Evolutionary conservation across 2,797 vertebrate genomes (phyloP), one percentile per base, ranked within the genome.

Genomic region (Brachyalestes nurse): DNA sequence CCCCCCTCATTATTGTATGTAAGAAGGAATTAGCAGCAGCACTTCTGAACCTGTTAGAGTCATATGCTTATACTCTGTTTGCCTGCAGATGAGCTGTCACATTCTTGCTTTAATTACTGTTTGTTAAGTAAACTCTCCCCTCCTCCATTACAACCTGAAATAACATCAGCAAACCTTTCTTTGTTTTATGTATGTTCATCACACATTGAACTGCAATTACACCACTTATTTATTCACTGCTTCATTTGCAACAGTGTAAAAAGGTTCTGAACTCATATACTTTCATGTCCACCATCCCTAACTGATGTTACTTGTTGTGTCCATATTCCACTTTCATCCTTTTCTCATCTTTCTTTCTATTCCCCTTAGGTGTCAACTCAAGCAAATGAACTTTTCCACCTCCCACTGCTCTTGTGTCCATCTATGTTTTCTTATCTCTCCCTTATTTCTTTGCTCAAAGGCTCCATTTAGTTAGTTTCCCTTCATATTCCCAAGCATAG

Each of bases 11-110:
- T 85, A 85, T 74, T n/a, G n/a, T n/a, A n/a, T 83, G 78, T 64
- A 82, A 77, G 77, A 75, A 84, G 83, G 57, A 89, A 88, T 89
- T 84, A 83, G 83, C 64, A 57, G 64, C 40, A 61, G 40, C 64
- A 75, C 47, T 83, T 89, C 64, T 55, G 61, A 85, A 79, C 75
- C 77, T 77, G 66, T 79, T 86, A 57, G 40, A 77, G 51, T 65
- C 34, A 47, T 72, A 23, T 72, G 9, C 19, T 60, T 47, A 17
- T 51, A 57, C 55, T n/a, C 55, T 58, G 75, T 14, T 53, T 28
- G 61, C 57, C 81, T 84, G 75, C 83, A 86, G 83, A 89, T 87
- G 57, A 83, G 67, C 49, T 1, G 14, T 40, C 34, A 40, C 60
- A 65, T 73, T 34, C 25, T 65, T 16, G 1, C 38, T 38, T 13